Percentiles rank a stretch among this genome's conserved stretches.
Evolutionary conservation across 1,140 invertebrate species (phyloP).

Genomic region (Hycleus phaleratus): DNA sequence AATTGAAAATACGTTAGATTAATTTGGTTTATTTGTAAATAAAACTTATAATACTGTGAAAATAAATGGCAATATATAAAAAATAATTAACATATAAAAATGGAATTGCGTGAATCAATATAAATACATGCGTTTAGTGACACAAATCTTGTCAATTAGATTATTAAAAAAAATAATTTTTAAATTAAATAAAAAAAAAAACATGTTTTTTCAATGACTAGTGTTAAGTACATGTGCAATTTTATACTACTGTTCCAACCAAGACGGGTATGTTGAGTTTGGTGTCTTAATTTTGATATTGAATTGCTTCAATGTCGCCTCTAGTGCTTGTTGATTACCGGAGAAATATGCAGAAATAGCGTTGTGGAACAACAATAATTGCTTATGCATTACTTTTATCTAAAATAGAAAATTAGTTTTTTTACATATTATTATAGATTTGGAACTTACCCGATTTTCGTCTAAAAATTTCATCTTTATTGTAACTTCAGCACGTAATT

Average conservation of each 20-base stretch:
- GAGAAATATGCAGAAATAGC: constrained; percentile 95
- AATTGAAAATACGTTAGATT: too few species aligned
- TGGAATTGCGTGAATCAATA: too few species aligned
- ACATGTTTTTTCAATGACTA: too few species aligned
- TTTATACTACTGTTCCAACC: constrained; percentile 61
- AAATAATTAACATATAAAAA: too few species aligned
- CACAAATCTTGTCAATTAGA: too few species aligned
- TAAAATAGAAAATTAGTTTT: constrained; percentile 43
- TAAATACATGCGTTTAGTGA: too few species aligned
- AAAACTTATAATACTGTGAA: too few species aligned
- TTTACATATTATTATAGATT: background rate
- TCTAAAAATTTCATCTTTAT: constrained; percentile 94
- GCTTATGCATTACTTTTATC: constrained; percentile 98
- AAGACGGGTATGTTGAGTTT: constrained; percentile 63
- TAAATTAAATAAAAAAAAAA: too few species aligned
- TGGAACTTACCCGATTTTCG: constrained; percentile 79
- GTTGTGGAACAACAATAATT: constrained; percentile 90
- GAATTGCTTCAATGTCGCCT: constrained; percentile 93
- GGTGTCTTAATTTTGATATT: constrained; percentile 80
- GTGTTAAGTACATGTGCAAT: too few species aligned
- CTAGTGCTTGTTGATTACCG: constrained; percentile 86
- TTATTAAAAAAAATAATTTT: too few species aligned
- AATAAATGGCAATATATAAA: too few species aligned
- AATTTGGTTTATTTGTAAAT: too few species aligned
- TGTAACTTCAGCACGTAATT: constrained; percentile 82